A percentile compares a stretch with the other conserved stretches of the same genome.
phyloP scores from a whole-genome alignment of 2,113 vertebrate genomes.

The Nothocercus julius region DNA sequence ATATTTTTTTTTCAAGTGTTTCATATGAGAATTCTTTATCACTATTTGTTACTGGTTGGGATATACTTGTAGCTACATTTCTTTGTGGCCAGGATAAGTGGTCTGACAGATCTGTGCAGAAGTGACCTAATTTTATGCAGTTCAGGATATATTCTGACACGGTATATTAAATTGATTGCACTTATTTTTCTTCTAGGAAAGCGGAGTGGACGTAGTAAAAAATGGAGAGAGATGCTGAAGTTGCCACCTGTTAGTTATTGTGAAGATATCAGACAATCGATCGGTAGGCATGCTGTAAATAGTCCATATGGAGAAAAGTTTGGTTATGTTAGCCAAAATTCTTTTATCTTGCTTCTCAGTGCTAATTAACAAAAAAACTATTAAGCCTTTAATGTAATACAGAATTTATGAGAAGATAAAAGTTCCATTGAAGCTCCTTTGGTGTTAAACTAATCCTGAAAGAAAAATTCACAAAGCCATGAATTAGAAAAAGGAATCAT shows the following conservation, averaged over 20 bases:
- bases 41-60: not conserved
- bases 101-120: not conserved
- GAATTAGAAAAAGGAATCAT: not conserved
- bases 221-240: conserved; percentile 93
- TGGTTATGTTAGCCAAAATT: not conserved
- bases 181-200: conserved; percentile 76
- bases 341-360: not conserved
- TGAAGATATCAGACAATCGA: conserved; percentile 81
- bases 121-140: not conserved
- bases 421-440: not conserved
- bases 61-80: not conserved
- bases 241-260: conserved; percentile 89
- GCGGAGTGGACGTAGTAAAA: conserved; percentile 90
- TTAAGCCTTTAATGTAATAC: not conserved
- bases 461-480: not conserved
- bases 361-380: not conserved
- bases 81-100: not conserved
- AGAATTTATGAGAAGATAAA: not conserved
- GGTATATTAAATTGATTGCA: not conserved
- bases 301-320: not conserved
- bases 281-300: conserved; percentile 78
- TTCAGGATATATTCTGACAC: not conserved
- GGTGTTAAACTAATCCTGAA: not conserved
- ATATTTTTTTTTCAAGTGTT: not conserved
- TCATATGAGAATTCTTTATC: not conserved